These are phyloP conservation scores for Agonum fuliginosum DNA, from an alignment of 2,888 invertebrate genomes.

Conservation along the genomic window DNA sequence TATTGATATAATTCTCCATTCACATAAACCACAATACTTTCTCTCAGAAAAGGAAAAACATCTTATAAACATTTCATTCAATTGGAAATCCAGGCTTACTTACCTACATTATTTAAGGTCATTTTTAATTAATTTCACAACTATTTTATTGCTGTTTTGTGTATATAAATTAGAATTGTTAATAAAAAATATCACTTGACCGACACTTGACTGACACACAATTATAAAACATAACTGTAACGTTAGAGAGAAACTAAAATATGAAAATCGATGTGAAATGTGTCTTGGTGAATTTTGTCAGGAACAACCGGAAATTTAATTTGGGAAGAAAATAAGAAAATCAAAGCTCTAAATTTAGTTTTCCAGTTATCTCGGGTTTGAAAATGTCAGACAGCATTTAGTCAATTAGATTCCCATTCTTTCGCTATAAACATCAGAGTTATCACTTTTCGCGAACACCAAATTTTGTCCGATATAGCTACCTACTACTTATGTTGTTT, in stretches of 20 bases:
- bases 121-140: not conserved
- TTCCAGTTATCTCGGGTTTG: slow-evolving; percentile 17
- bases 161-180: too few relatives aligned
- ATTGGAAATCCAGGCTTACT: not conserved
- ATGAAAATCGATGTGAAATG: slow-evolving; percentile 13
- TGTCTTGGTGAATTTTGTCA: not conserved
- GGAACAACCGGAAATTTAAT: slow-evolving; percentile 19
- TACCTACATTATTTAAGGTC: not conserved
- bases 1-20: too few relatives aligned
- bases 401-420: not conserved
- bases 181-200: not conserved
- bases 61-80: not conserved
- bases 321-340: slow-evolving; percentile 3
- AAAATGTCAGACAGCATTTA: slow-evolving; percentile 15
- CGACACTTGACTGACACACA: too few relatives aligned
- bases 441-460: slow-evolving; percentile 18
- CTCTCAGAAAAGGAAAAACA: not conserved
- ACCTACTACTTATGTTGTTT: too few relatives aligned
- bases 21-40: not conserved
- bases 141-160: not conserved
- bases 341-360: slow-evolving; percentile 9
- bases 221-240: too few relatives aligned
- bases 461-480: too few relatives aligned
- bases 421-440: slow-evolving; percentile 10
- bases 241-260: slow-evolving; percentile 4